Base-by-base conservation (phyloP, 1,140 invertebrate species). In the Pseudomyrmex concolor region DNA sequence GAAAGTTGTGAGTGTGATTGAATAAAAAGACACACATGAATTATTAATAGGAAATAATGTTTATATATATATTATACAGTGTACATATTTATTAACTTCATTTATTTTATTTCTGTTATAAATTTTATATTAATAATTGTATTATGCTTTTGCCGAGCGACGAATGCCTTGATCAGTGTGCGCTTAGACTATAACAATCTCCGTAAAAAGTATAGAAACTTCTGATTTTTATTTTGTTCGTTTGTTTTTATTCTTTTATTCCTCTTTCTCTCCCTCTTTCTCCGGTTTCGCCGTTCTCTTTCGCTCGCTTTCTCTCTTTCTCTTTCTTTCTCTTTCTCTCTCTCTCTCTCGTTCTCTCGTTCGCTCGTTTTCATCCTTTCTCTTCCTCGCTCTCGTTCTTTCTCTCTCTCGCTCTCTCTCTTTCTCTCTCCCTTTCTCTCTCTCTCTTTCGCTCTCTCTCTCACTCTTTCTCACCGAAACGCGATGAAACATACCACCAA, bases 51-150 rank as follows among this genome's bases (percentile, higher is more conserved):
- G 93, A 94, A 94, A 94, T 94, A 94, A 94, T 94, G 93, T 94
- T 94, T 94, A 94, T 94, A 94, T 94, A 93, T 94, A 94, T 94
- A 94, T 94, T 94, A 94, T 94, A 94, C 93, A 94, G 93, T 94
- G 92, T 94, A 94, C 93, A 94, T 94, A 93, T 93, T 93, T 93
- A 93, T 93, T 93, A 93, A 93, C 92, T 93, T 93, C 92, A 93
- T 93, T 93, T 92, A 94, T 94, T 93, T 93, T 93, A 94, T 93
- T 94, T 94, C 91, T 94, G 92, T 94, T 94, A 94, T 94, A 94
- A 94, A 94, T 93, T 93, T 93, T 93, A 93, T 93, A 93, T 92
- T 93, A 93, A 93, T 93, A 93, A 93, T 93, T 93, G 91, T 93
- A 93, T 94, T 94, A 94, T 93, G 91, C 86, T 92, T 80, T 93